phyloP scores from a whole-genome alignment of 2,888 invertebrate species.

The Harpalus rufipes region DNA sequence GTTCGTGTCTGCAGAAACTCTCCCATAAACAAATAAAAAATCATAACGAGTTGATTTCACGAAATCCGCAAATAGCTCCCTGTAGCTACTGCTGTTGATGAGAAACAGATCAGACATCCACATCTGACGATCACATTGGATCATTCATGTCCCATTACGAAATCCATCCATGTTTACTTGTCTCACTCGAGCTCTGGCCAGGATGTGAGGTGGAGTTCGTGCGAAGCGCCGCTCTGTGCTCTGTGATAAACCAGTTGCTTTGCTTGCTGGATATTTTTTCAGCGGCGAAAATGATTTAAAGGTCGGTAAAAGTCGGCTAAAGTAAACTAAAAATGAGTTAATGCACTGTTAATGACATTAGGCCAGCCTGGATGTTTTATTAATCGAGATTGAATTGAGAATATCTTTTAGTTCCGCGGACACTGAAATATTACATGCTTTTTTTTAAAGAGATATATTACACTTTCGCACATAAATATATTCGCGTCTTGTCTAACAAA shows the following conservation, averaged over 20 bases:
- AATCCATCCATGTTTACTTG: background rate
- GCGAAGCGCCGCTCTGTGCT: conserved; percentile 7
- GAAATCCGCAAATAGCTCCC: conserved; percentile 30
- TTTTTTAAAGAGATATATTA: no score
- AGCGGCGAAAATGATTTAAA: conserved; percentile 39
- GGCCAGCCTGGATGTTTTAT: background rate
- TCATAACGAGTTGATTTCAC: conserved; percentile 29
- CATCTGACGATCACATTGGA: conserved; percentile 27
- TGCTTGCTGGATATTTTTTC: conserved; percentile 15
- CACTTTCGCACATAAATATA: no score
- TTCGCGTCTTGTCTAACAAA: no score
- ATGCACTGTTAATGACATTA: conserved; percentile 8
- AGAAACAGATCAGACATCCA: conserved; percentile 34
- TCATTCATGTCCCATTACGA: conserved; percentile 26
- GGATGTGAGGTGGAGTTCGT: conserved; percentile 3
- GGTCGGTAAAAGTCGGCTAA: conserved; percentile 11
- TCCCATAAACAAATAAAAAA: conserved; percentile 14
- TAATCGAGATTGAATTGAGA: background rate
- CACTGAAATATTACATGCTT: background rate
- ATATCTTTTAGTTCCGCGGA: background rate
- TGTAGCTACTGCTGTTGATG: background rate
- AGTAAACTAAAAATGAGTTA: conserved; percentile 48
- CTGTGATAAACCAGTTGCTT: conserved; percentile 20
- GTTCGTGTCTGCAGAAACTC: background rate
- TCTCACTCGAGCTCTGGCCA: background rate